phyloP scores from a whole-genome alignment of 2,113 vertebrate genomes.

The Chunga burmeisteri region DNA sequence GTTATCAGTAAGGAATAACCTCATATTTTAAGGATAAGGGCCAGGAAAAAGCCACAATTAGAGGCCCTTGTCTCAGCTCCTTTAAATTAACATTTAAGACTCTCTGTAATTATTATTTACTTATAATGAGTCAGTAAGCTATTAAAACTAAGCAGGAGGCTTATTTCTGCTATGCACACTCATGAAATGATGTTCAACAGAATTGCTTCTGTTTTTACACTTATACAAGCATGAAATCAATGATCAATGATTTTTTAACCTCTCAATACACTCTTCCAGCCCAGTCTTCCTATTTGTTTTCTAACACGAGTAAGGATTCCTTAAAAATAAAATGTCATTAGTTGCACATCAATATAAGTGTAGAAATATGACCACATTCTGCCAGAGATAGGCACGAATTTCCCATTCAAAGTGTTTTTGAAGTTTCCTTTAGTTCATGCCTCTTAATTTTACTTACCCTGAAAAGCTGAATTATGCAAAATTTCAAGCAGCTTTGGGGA shows the following conservation, averaged over 20 bases:
- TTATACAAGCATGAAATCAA: conserved; percentile 22
- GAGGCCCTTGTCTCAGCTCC: background rate
- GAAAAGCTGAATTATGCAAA: background rate
- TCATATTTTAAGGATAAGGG: background rate
- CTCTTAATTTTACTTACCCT: background rate
- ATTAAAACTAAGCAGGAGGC: conserved; percentile 13
- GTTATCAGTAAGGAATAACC: background rate
- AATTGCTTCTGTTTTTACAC: conserved; percentile 15
- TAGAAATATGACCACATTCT: background rate
- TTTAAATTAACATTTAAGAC: background rate
- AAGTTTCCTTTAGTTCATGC: background rate
- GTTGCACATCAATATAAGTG: background rate
- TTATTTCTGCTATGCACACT: conserved; percentile 15
- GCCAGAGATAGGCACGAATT: background rate
- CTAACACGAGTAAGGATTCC: background rate
- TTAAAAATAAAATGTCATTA: conserved; percentile 9
- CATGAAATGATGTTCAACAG: background rate
- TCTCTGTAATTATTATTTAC: conserved; percentile 13
- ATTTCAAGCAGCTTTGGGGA: background rate
- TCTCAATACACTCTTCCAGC: background rate
- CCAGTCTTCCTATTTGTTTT: background rate
- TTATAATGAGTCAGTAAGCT: background rate
- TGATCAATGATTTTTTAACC: conserved; percentile 38
- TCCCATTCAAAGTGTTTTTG: background rate
- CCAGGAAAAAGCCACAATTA: background rate